Conservation (phyloP, 2,888 invertebrate species). For the Meiosimyza decipiens region DNA sequence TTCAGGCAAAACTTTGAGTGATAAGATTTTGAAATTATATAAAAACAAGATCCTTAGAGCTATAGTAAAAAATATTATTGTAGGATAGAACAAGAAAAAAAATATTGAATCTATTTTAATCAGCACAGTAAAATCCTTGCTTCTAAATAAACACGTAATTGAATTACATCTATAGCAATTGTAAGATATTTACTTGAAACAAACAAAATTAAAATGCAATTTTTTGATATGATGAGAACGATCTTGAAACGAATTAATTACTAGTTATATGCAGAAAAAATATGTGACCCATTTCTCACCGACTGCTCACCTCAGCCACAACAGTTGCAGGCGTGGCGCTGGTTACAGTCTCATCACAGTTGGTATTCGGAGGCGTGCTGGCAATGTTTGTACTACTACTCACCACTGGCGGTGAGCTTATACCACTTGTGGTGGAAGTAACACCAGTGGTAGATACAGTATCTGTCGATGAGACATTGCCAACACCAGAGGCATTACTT, state of each 20-base stretch:
- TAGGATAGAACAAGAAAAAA: not conserved
- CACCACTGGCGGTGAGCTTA: conserved; percentile 62
- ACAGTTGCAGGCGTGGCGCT: conserved; percentile 54
- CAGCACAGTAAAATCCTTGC: not conserved
- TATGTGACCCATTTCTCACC: conserved; percentile 32
- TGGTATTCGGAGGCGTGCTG: conserved; percentile 39
- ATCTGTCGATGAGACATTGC: conserved; percentile 44
- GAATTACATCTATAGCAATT: not conserved
- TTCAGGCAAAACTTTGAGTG: conserved; percentile 1
- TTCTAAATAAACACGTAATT: not conserved
- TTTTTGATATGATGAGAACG: not conserved
- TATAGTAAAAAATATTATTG: conserved; percentile 6
- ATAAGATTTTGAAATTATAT: not conserved
- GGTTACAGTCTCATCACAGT: conserved; percentile 57
- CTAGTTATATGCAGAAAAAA: not conserved
- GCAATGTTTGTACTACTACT: conserved; percentile 62
- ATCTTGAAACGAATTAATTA: not conserved
- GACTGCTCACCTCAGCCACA: conserved; percentile 46
- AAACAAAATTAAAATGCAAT: not conserved
- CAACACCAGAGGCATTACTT: conserved; percentile 31
- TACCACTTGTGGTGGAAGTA: conserved; percentile 63
- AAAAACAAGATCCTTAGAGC: not conserved
- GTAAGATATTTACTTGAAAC: not conserved
- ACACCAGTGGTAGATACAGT: conserved; percentile 55
- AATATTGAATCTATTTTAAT: not conserved